Evolutionary conservation across 2,888 invertebrate species (phyloP).

Genomic region (Sphaerophoria rueppellii): DNA sequence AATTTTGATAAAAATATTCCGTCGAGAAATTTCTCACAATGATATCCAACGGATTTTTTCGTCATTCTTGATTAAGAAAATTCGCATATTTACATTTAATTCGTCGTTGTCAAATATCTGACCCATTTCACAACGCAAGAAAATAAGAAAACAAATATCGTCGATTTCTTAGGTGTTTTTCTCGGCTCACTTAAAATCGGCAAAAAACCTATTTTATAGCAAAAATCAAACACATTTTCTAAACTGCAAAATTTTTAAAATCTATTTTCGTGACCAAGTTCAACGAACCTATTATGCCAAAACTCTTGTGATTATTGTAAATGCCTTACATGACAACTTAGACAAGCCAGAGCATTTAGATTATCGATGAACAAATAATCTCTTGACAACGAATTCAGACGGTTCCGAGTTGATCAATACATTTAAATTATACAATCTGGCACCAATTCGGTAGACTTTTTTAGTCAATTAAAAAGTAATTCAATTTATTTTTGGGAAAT

Average conservation of each 20-base stretch:
- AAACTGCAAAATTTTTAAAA: not conserved
- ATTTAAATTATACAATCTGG: constrained; percentile 46
- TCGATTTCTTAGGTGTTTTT: constrained; percentile 17
- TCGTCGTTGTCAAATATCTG: constrained; percentile 53
- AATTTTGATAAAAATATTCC: constrained; percentile 47
- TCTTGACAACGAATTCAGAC: constrained; percentile 5
- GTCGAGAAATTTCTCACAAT: constrained; percentile 47
- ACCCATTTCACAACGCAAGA: constrained; percentile 48
- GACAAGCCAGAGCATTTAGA: constrained; percentile 22
- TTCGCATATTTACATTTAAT: constrained; percentile 34
- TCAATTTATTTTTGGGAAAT: not conserved
- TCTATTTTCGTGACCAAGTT: constrained; percentile 47
- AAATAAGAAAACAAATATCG: not conserved
- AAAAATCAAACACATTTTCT: not conserved
- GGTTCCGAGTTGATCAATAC: not conserved
- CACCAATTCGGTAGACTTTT: constrained; percentile 20
- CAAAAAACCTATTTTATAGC: not conserved
- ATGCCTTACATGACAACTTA: constrained; percentile 57
- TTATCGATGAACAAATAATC: constrained; percentile 1
- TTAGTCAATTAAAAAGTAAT: constrained; percentile 19
- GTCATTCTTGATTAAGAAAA: constrained; percentile 38
- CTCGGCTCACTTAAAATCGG: not conserved
- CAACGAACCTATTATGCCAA: constrained; percentile 19
- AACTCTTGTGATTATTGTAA: constrained; percentile 4
- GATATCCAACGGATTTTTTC: constrained; percentile 29